phyloP scores from a whole-genome alignment of 2,113 vertebrate genomes.

The Coptodon bakossiorum region DNA sequence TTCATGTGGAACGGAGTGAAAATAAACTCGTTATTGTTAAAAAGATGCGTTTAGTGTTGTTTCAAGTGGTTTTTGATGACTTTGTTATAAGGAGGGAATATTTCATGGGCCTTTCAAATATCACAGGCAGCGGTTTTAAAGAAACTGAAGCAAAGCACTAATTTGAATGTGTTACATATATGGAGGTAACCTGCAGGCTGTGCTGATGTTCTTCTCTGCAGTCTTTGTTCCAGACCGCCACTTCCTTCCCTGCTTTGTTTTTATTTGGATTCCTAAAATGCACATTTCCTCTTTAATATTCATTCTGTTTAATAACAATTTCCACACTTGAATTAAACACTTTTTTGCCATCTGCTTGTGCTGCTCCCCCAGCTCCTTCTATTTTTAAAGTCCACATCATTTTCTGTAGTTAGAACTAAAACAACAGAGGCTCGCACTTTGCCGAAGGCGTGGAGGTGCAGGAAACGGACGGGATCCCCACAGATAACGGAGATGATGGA shows the following conservation, averaged over 20 bases:
- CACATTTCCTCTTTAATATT: neutral
- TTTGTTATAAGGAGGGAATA: neutral
- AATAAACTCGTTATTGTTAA: neutral
- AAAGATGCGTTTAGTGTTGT: neutral
- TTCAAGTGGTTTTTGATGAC: neutral
- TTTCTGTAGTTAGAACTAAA: neutral
- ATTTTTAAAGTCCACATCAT: neutral
- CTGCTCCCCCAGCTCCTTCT: neutral
- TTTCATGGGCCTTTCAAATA: neutral
- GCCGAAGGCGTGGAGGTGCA: neutral
- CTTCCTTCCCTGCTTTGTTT: neutral
- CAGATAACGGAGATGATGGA: neutral
- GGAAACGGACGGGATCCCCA: neutral
- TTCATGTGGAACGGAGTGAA: neutral
- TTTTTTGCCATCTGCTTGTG: neutral
- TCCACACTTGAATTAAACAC: neutral
- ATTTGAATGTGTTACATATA: neutral
- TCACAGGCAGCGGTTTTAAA: neutral
- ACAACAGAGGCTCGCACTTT: neutral
- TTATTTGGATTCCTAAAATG: neutral
- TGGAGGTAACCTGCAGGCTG: neutral
- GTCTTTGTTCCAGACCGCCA: fast-evolving
- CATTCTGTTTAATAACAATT: neutral
- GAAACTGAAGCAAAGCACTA: neutral
- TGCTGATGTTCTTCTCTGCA: neutral